These are phyloP conservation scores for Brachyistius frenatus DNA, from an alignment of 2,113 vertebrate genomes.

Conservation along the genomic window DNA sequence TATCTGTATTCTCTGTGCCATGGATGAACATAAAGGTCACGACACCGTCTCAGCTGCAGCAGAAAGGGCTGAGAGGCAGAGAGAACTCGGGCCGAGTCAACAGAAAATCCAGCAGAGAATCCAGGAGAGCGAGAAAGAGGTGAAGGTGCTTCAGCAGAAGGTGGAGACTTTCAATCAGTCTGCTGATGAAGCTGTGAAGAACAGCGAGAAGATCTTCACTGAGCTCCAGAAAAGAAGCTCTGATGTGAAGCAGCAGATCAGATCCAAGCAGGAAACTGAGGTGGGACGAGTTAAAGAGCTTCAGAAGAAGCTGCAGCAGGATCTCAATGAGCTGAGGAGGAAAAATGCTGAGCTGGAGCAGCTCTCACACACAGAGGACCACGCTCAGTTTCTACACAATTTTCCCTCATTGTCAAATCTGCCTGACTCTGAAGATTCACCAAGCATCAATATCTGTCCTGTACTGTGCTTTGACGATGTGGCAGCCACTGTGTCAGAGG, in stretches of 20 bases:
- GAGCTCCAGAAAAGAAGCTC: slow-evolving; percentile 15
- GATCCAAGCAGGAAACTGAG: background rate
- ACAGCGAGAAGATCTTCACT: slow-evolving; percentile 7
- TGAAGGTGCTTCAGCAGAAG: slow-evolving; percentile 5
- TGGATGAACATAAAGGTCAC: slow-evolving; percentile 15
- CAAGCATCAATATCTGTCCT: background rate
- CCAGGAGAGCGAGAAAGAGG: background rate
- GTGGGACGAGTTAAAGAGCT: background rate
- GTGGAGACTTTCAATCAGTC: background rate
- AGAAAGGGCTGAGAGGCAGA: background rate
- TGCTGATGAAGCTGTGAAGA: slow-evolving; percentile 17
- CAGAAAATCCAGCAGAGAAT: no score
- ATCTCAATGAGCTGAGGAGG: slow-evolving; percentile 7
- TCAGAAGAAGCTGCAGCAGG: slow-evolving; percentile 14
- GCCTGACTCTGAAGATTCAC: background rate
- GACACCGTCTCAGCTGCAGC: background rate
- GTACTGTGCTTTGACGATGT: slow-evolving; percentile 1
- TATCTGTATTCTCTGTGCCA: slow-evolving; percentile 25
- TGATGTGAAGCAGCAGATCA: slow-evolving; percentile 22
- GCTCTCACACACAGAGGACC: slow-evolving; percentile 14
- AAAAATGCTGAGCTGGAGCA: background rate
- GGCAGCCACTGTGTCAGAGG: background rate
- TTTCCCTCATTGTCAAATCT: background rate
- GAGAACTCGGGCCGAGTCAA: no score
- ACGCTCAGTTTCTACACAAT: background rate